Evolutionary conservation across 2,113 vertebrate species (phyloP).

Genomic region (Caloenas nicobarica): DNA sequence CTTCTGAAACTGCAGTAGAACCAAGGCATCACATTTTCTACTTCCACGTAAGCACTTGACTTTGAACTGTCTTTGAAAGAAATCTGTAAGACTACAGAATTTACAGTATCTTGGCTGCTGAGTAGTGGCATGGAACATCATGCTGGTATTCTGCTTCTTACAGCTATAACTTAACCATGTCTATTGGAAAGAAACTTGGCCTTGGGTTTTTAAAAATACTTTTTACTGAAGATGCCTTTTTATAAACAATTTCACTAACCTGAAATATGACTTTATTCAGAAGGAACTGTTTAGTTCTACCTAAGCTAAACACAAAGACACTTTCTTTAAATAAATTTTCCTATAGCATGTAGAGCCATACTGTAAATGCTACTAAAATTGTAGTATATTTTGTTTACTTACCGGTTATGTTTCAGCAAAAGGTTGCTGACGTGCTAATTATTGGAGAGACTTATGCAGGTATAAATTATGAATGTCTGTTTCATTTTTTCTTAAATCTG

Average conservation of each 20-base stretch:
- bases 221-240: background rate
- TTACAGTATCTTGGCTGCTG: background rate
- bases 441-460: background rate
- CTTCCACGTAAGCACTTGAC: background rate
- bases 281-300: background rate
- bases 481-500: background rate
- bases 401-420: background rate
- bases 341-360: background rate
- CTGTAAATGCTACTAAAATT: background rate
- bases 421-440: background rate
- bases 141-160: background rate
- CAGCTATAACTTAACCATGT: fast-evolving
- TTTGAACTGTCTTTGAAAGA: background rate
- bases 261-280: background rate
- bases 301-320: background rate
- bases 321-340: background rate
- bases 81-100: background rate
- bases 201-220: background rate
- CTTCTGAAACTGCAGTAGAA: background rate
- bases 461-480: background rate
- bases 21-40: background rate
- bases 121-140: background rate
- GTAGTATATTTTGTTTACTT: background rate
- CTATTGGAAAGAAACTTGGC: background rate
- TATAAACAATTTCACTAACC: background rate